Percentiles rank a stretch among this genome's conserved stretches.
phyloP scores from a whole-genome alignment of 2,113 vertebrate genomes.

The Sturnus vulgaris region DNA sequence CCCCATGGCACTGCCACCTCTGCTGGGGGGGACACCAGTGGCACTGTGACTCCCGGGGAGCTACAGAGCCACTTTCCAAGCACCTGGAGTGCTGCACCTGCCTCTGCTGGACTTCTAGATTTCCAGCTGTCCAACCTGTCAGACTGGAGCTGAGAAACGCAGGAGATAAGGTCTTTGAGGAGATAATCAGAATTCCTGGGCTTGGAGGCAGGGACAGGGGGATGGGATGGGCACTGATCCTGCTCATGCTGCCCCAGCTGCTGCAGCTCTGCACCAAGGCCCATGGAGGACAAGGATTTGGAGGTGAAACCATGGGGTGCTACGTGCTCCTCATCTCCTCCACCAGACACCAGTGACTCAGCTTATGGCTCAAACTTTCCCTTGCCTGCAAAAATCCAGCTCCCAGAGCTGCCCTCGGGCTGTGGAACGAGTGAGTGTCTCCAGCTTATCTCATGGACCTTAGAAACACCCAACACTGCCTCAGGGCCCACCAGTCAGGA shows the following conservation, averaged over 20 bases:
- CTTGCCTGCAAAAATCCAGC: not conserved
- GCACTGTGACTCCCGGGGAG: not conserved
- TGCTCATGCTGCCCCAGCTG: fast-evolving
- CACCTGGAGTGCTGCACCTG: not conserved
- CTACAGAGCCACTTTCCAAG: not conserved
- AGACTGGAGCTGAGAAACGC: not conserved
- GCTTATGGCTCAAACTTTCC: not conserved
- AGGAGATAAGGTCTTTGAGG: not conserved
- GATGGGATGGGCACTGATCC: not conserved
- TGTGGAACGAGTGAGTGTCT: not conserved
- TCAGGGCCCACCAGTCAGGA: not conserved
- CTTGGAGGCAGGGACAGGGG: not conserved
- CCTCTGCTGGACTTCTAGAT: not conserved
- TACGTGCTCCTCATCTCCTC: not conserved
- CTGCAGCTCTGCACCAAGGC: not conserved
- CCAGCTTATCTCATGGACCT: not conserved
- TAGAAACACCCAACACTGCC: not conserved
- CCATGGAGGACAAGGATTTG: not conserved
- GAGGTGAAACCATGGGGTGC: not conserved
- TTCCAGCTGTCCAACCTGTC: not conserved
- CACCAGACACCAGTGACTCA: not conserved
- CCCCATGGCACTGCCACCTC: not conserved
- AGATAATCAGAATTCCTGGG: not conserved
- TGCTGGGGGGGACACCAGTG: not conserved
- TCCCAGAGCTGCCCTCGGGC: not conserved